Conservation (phyloP, 2,888 invertebrate species). For the Hesperia comma region DNA sequence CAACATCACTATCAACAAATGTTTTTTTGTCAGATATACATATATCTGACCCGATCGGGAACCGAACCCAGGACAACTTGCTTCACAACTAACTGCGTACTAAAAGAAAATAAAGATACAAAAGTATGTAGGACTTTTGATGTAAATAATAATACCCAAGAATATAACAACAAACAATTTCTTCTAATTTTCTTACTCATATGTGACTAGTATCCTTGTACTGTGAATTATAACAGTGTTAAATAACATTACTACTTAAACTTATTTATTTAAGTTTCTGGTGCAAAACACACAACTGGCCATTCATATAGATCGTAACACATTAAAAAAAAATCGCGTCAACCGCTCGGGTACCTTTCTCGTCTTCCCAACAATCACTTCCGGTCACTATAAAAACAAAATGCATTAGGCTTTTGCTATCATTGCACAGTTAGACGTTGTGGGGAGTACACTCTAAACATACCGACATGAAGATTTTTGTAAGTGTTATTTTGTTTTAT, state of each 20-base stretch:
- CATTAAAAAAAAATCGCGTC: constrained; percentile 44
- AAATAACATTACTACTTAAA: constrained; percentile 1
- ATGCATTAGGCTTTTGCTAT: constrained; percentile 64
- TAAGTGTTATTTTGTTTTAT: constrained; percentile 58
- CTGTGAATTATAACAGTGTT: too few relatives aligned
- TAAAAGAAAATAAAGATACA: too few relatives aligned
- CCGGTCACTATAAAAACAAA: constrained; percentile 77
- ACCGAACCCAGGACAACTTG: too few relatives aligned
- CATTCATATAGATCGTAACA: constrained; percentile 31
- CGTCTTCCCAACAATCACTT: constrained; percentile 71
- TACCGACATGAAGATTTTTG: constrained; percentile 77
- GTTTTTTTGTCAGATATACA: too few relatives aligned
- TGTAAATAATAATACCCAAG: too few relatives aligned
- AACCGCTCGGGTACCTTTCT: constrained; percentile 71
- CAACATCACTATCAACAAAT: too few relatives aligned
- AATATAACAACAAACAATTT: too few relatives aligned
- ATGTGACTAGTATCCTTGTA: too few relatives aligned
- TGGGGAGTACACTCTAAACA: constrained; percentile 57
- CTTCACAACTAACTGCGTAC: too few relatives aligned
- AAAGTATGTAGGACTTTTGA: too few relatives aligned
- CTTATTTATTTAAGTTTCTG: constrained; percentile 41
- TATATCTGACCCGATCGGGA: too few relatives aligned
- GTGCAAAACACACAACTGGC: constrained; percentile 8
- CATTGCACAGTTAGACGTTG: constrained; percentile 59
- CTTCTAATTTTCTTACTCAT: too few relatives aligned